Evolutionary conservation across 1,140 invertebrate species (phyloP).

Genomic region (Bombus pascuorum): DNA sequence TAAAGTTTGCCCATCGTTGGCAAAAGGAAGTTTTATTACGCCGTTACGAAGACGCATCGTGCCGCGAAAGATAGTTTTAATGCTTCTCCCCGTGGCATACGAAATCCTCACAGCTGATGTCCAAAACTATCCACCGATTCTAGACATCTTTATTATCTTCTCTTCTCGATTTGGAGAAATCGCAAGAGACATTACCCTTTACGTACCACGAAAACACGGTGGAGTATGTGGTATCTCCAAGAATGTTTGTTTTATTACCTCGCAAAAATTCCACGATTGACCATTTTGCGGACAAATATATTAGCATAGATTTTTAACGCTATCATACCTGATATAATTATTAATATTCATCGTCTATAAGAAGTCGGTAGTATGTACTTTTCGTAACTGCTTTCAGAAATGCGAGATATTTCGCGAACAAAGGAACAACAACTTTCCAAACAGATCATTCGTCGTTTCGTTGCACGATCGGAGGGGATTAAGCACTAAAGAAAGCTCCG

Average conservation of each 20-base stretch:
- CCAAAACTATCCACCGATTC: not conserved
- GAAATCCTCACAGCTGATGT: conserved; percentile 9
- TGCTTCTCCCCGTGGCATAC: conserved; percentile 35
- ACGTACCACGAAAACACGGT: not conserved
- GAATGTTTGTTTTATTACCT: not conserved
- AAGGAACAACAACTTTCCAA: no score
- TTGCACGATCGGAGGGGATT: not conserved
- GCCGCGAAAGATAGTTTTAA: conserved; percentile 59
- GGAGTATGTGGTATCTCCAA: not conserved
- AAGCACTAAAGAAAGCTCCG: not conserved
- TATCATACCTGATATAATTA: no score
- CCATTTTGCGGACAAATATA: no score
- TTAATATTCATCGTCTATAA: no score
- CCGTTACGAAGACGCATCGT: conserved; percentile 55
- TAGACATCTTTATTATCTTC: not conserved
- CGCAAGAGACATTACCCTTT: no score
- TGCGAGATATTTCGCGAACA: no score
- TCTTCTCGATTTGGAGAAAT: no score
- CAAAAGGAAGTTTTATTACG: conserved; percentile 61
- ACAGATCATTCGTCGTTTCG: no score
- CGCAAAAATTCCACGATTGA: not conserved
- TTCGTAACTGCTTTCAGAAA: no score
- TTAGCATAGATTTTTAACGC: no score
- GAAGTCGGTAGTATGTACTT: no score
- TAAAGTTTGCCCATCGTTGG: conserved; percentile 62